phyloP scores from a whole-genome alignment of 2,113 vertebrate genomes.

The Aplodontia rufa region DNA sequence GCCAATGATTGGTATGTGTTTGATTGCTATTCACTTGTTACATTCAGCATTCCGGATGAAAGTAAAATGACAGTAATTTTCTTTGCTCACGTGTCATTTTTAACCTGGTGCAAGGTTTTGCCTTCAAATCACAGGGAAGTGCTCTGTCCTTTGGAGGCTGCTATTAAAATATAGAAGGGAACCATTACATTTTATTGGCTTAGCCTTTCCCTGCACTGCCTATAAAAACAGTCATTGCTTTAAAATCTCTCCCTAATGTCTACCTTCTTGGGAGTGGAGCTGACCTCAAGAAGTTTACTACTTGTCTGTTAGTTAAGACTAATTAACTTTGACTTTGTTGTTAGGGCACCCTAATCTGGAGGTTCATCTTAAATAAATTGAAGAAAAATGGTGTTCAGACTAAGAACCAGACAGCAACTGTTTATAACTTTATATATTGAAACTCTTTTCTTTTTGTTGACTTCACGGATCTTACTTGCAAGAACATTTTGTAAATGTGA shows the following conservation, averaged over 20 bases:
- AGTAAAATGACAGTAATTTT: constrained; percentile 83
- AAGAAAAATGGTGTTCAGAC: constrained; percentile 67
- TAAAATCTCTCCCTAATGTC: constrained; percentile 87
- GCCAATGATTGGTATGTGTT: constrained; percentile 59
- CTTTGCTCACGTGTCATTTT: constrained; percentile 79
- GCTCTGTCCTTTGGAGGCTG: constrained; percentile 83
- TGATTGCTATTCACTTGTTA: constrained; percentile 78
- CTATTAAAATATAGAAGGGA: constrained; percentile 89
- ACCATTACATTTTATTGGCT: constrained; percentile 89
- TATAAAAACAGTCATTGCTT: constrained; percentile 90
- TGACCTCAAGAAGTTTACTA: constrained; percentile 87
- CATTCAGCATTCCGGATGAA: constrained; percentile 77
- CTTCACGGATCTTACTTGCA: constrained; percentile 6
- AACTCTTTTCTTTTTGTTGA: constrained; percentile 46
- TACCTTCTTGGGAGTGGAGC: constrained; percentile 84
- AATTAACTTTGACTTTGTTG: constrained; percentile 89
- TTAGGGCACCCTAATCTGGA: constrained; percentile 80
- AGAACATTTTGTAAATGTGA: constrained; percentile 18
- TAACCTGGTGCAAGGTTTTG: constrained; percentile 81
- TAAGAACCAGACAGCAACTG: constrained; percentile 53
- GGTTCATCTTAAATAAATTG: constrained; percentile 82
- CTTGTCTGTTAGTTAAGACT: constrained; percentile 85
- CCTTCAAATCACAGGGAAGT: constrained; percentile 84
- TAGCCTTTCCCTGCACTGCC: constrained; percentile 89
- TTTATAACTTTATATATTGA: constrained; percentile 59